A percentile compares a stretch with the other conserved stretches of the same genome.
Evolutionary conservation across 2,888 invertebrate species (phyloP).

Genomic region (Gastrophysa polygoni): DNA sequence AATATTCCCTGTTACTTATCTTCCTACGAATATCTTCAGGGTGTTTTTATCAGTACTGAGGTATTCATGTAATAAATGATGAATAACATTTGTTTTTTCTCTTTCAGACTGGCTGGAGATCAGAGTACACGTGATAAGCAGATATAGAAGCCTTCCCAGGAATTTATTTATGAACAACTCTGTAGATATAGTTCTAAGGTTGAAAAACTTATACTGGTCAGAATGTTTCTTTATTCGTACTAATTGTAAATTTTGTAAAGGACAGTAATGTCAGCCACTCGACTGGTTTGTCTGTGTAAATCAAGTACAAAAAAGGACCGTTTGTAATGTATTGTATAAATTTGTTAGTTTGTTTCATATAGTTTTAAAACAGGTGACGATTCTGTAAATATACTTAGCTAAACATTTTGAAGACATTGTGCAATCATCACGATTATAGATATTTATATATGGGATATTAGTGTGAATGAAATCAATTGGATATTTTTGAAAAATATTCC

Average conservation of each 20-base stretch:
- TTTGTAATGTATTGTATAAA: conserved; percentile 58
- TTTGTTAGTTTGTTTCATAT: conserved; percentile 54
- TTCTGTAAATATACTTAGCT: conserved; percentile 47
- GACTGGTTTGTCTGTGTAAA: conserved; percentile 50
- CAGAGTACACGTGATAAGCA: conserved; percentile 90
- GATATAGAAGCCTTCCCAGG: conserved; percentile 37
- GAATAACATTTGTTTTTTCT: conserved; percentile 49
- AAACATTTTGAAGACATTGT: conserved; percentile 48
- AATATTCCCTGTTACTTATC: no score
- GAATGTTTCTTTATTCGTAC: conserved; percentile 44
- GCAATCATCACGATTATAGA: conserved; percentile 50
- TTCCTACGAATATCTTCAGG: no score
- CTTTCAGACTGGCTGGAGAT: conserved; percentile 88
- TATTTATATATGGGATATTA: conserved; percentile 40
- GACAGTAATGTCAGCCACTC: conserved; percentile 38
- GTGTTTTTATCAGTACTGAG: no score
- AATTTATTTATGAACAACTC: conserved; percentile 45
- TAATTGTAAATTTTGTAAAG: conserved; percentile 44
- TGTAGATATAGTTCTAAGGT: conserved; percentile 45
- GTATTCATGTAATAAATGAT: conserved; percentile 1
- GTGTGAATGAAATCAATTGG: conserved; percentile 32
- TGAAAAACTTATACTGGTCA: conserved; percentile 44
- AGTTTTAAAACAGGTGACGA: conserved; percentile 52
- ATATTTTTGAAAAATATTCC: conserved; percentile 14
- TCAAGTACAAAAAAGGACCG: conserved; percentile 57